Percentiles rank a stretch among this genome's conserved stretches.
Conservation (phyloP, 2,113 vertebrate genomes). For the Vulpes lagopus region DNA sequence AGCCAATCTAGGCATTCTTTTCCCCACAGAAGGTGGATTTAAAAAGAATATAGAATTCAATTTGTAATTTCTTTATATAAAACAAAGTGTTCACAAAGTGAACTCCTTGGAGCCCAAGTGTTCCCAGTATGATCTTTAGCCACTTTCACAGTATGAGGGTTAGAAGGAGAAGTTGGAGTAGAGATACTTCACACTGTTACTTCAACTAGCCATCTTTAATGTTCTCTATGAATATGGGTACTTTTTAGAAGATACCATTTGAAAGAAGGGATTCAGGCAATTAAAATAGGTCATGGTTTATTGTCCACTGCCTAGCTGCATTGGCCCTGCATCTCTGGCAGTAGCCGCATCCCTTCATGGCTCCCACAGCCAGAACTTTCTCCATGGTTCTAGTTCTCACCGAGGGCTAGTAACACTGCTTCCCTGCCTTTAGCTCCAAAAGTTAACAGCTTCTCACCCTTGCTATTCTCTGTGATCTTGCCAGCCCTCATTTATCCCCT, state of each 20-base stretch:
- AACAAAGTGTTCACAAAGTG: not conserved
- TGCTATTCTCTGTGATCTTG: not conserved
- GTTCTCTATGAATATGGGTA: not conserved
- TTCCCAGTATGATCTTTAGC: not conserved
- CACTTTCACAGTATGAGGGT: not conserved
- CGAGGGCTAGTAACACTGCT: not conserved
- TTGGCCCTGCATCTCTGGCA: not conserved
- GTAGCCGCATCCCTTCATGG: too few relatives aligned
- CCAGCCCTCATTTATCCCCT: not conserved
- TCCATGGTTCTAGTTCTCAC: not conserved
- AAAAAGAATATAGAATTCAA: slow-evolving; percentile 17
- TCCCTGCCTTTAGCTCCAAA: not conserved
- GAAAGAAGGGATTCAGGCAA: not conserved
- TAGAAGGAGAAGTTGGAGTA: not conserved
- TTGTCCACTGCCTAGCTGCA: not conserved
- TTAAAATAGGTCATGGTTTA: not conserved
- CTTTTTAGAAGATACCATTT: not conserved
- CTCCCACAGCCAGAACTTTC: not conserved
- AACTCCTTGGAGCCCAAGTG: not conserved
- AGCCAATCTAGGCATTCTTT: not conserved
- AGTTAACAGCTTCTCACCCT: not conserved
- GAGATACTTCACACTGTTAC: not conserved
- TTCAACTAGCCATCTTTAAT: not conserved
- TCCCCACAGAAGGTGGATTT: not conserved
- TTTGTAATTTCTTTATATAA: not conserved